Conservation (phyloP, 2,797 vertebrate species). For the Apodemus agrarius region DNA sequence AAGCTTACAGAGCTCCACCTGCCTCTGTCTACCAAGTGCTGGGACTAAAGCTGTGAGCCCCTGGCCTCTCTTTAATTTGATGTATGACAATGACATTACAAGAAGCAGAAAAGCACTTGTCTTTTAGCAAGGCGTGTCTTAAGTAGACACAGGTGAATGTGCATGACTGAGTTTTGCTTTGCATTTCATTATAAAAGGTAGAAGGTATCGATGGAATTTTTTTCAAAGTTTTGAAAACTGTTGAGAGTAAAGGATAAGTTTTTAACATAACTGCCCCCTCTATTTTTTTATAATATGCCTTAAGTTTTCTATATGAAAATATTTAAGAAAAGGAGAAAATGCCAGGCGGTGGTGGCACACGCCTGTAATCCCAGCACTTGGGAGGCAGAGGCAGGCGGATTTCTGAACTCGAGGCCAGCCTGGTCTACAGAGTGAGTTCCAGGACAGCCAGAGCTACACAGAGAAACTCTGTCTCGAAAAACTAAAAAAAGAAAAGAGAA, state of each 20-base stretch:
- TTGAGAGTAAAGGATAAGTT: not conserved
- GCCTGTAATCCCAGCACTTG: too few relatives aligned
- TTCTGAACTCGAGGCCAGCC: too few relatives aligned
- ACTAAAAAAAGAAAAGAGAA: too few relatives aligned
- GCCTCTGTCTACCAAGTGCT: not conserved
- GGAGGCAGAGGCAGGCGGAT: too few relatives aligned
- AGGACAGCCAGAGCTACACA: too few relatives aligned
- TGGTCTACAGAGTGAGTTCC: too few relatives aligned
- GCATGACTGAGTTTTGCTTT: slow-evolving; percentile 18
- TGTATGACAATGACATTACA: not conserved
- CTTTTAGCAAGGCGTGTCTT: not conserved
- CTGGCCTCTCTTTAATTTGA: slow-evolving; percentile 11
- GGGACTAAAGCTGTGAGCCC: too few relatives aligned
- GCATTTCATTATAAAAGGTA: slow-evolving; percentile 11
- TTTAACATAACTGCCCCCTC: not conserved
- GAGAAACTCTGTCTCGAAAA: too few relatives aligned
- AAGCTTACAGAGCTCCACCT: not conserved
- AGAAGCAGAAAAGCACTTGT: not conserved
- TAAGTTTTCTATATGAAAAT: slow-evolving; percentile 32
- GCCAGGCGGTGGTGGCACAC: too few relatives aligned
- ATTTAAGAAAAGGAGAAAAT: slow-evolving; percentile 4
- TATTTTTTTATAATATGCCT: slow-evolving; percentile 1
- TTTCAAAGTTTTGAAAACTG: slow-evolving; percentile 33
- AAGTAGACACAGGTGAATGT: not conserved
- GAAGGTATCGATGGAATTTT: not conserved